Base-by-base conservation (phyloP, 2,797 vertebrate genomes). In the Capromys pilorides region DNA sequence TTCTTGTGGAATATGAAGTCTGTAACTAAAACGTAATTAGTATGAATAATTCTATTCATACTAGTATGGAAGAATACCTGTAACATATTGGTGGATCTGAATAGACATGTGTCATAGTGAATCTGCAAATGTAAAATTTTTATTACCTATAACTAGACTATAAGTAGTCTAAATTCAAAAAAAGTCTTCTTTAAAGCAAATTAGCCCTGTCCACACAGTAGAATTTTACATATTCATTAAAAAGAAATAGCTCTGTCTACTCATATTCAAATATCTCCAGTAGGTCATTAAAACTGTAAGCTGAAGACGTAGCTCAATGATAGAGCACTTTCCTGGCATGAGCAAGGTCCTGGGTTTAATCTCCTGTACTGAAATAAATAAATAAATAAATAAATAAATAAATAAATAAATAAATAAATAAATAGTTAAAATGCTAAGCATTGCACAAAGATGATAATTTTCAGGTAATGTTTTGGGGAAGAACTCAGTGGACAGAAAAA, bases 211-310 rank as follows among this genome's bases (percentile, higher is more conserved):
- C 36, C 33, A 85, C 31, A 83, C 39, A 88, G 73, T 93, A 22
- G 19, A 94, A 94, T 83, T 64, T 24, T 94, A 45, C 45, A 11
- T 12, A 92, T 14, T 12, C 31, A 64, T 94, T 78, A 90, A 78
- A 82, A 79, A 90, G 22, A 94, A 92, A 78, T 4, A 78, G 22
- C 33, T 79, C 54, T 62, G 5, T 41, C 26, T 80, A 54, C 31
- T 45, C 66, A 18, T 77, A 88, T 61, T 85, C 49, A 93, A 80
- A 64, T 67, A 80, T 80, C 83, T 79, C 71, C 10, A 75, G 59
- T 19, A 45, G 18, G 7, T 66, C 14, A 2, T 73, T 94, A 84
- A 94, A 49, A 81, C 24, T 77, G 73, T 77, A 26, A 12, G 5
- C 71, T 75, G 39, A 10, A 71, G 71, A 10, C 26, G 39, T 73